Evolutionary conservation across 2,797 vertebrate species (phyloP), one percentile per base, ranked within the genome.

Genomic region (Glossophaga mutica): DNA sequence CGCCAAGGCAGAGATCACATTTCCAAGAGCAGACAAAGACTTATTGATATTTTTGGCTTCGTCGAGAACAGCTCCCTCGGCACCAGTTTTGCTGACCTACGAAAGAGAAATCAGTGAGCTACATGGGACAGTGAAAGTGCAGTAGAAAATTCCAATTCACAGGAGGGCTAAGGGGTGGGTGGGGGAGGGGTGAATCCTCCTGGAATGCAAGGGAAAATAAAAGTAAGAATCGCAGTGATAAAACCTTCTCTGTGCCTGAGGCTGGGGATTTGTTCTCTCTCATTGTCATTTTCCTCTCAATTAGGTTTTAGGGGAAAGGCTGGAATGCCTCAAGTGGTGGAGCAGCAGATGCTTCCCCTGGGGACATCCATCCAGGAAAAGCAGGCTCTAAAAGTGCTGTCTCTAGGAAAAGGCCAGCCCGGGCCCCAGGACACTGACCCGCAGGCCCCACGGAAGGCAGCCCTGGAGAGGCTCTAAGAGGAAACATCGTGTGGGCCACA

Each of bases 41-140:
- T 99, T 99, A 98, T 99, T 99, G 98, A 99, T 99, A 98, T 99
- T 99, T 98, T 99, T 99, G 92, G 99, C 99, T 98, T 99, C 99
- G 9, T 99, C 99, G 24, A 99, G 98, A 81, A 99, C 99, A 2
- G 99, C 98, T 9, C 99, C 99, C 98, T 99, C 99, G 0, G 99
- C 99, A 97, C 99, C 99, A 0, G 99, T 99, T 98, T 99, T 99
- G 99, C 99, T 99, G 98, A 99, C 99, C 99, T 99, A 93, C 76
- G 95, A 97, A 95, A 94, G 65, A 93, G 94, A 95, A n/a, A 57
- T 24, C 67, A 92, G 81, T 98, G 88, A 97, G 96, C 86, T 62
- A 50, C 44, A 70, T 46, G 50, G 39, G 19, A 4, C 8, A 29
- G 84, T 6, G 34, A 70, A 59, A 3, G 4, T 1, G 84, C 37